Evolutionary conservation across 2,113 vertebrate species (phyloP), one percentile per base, ranked within the genome.

Genomic region (Dolichallabes microphthalmus): DNA sequence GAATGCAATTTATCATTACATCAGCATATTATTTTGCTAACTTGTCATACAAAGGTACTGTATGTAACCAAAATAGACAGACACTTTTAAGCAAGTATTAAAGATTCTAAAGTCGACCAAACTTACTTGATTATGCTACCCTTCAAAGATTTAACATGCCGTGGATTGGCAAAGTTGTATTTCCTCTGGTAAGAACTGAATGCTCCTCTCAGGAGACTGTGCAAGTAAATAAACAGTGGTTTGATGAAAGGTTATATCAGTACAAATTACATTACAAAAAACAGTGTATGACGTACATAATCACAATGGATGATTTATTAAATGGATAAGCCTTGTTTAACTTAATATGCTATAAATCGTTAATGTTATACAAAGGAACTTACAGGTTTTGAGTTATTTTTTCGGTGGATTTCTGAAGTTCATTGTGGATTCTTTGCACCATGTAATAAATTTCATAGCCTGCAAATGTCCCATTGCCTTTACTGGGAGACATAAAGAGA

Each of bases 131-230:
- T 87, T 55, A 95, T 64, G 45, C 90, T 91, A 85, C 88, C 85
- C 81, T 91, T 91, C 0, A 95, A 95, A 82, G 17, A 89, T 83
- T 92, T 92, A 92, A 96, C 86, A 89, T 94, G 94, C 52, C 92
- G 91, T 8, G 95, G 95, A 86, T 96, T 95, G 35, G 90, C 95
- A 13, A 96, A 96, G 35, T 84, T 93, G 55, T 3, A 91, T 66
- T 93, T 94, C 1, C 95, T 88, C 27, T 96, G 93, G 52, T 96
- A 95, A 17, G 71, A 88, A 68, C 93, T 93, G 88, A 95, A 96
- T 87, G 93, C 93, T 66, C 94, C 95, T 80, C 89, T 92, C 86
- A 95, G 77, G 66, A 91, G 82, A 0, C 95, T 96, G 91, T 27
- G 71, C 12, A 39, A 69, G 83, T 66, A 15, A 81, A 87, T 35